Percentiles rank a stretch among this genome's conserved stretches.
phyloP scores from a whole-genome alignment of 2,888 invertebrate species.

The Xylocampa areola region DNA sequence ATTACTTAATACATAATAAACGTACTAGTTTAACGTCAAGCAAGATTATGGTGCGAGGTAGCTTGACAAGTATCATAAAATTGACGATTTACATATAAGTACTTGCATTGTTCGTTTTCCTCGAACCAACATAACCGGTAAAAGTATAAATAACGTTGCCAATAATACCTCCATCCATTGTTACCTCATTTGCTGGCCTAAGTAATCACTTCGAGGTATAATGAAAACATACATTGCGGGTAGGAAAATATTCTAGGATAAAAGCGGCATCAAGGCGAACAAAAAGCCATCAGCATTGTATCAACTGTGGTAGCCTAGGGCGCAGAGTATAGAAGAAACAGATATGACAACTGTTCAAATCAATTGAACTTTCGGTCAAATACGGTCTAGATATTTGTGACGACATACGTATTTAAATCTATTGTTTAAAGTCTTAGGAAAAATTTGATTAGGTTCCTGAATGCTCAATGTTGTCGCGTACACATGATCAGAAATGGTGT shows the following conservation, averaged over 20 bases:
- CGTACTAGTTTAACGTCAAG: too few species aligned
- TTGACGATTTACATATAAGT: too few species aligned
- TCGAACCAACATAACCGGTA: conserved; percentile 7
- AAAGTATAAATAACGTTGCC: conserved; percentile 20
- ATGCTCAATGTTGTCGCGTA: too few species aligned
- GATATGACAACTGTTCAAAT: conserved; percentile 1
- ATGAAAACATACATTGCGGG: conserved; percentile 48
- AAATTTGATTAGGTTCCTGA: too few species aligned
- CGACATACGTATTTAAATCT: too few species aligned
- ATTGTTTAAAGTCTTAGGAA: too few species aligned
- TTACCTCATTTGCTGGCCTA: conserved; percentile 44
- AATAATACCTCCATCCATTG: conserved; percentile 38
- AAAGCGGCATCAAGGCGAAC: conserved; percentile 35
- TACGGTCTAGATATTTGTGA: too few species aligned
- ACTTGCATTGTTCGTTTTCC: conserved; percentile 20
- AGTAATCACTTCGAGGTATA: conserved; percentile 55
- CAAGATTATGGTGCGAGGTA: too few species aligned
- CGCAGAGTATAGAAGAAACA: conserved; percentile 6
- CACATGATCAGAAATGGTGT: too few species aligned
- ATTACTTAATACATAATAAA: too few species aligned
- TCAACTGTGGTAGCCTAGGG: conserved; percentile 1
- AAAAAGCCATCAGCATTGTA: conserved; percentile 24
- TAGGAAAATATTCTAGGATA: conserved; percentile 39
- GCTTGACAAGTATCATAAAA: too few species aligned
- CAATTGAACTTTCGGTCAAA: too few species aligned